Evolutionary conservation across 2,888 invertebrate species (phyloP).

Genomic region (Sesia apiformis): DNA sequence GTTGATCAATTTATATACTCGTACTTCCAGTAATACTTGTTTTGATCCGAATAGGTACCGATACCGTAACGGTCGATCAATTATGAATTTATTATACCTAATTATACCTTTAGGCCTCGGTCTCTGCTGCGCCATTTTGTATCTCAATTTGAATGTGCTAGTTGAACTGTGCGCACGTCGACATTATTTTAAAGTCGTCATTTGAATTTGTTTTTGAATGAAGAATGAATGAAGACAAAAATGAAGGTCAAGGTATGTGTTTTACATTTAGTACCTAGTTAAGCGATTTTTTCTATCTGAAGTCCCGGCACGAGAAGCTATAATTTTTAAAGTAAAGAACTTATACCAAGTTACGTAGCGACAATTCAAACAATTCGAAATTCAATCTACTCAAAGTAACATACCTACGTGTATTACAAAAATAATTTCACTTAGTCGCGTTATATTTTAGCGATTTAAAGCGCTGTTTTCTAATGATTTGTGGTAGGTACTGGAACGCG

Average conservation of each 20-base stretch:
- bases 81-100: background rate
- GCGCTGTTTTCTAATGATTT: background rate
- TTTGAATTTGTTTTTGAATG: background rate
- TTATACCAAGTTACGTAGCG: background rate
- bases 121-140: background rate
- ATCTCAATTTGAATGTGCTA: background rate
- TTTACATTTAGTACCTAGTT: background rate
- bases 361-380: background rate
- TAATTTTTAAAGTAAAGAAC: background rate
- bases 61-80: background rate
- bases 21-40: no score
- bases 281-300: no score
- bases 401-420: background rate
- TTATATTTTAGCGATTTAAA: background rate
- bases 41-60: no score
- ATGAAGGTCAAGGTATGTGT: background rate
- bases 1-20: no score
- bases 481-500: background rate
- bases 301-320: background rate
- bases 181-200: no score
- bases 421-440: background rate
- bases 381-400: background rate
- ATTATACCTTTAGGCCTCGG: background rate
- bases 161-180: background rate
- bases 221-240: background rate